Conservation (phyloP, 2,888 invertebrate species). For the Folsomia manolachei region DNA sequence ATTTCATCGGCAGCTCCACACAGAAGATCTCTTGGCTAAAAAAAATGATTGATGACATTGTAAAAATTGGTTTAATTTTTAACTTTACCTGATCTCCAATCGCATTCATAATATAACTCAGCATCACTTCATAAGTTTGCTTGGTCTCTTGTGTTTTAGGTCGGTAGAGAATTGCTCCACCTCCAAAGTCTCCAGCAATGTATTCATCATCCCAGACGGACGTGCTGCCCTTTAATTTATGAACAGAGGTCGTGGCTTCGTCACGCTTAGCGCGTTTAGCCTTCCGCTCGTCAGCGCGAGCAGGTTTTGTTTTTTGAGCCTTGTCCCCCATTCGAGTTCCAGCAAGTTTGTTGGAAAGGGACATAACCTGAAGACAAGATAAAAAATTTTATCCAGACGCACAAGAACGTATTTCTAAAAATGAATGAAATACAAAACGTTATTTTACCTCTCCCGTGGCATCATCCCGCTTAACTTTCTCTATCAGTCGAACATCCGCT, state of each 20-base stretch:
- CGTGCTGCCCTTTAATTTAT: constrained; percentile 39
- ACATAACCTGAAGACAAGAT: no score
- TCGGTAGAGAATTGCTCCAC: constrained; percentile 78
- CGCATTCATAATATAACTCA: constrained; percentile 95
- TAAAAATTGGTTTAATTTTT: background rate
- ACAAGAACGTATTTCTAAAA: no score
- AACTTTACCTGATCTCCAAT: constrained; percentile 73
- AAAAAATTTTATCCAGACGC: no score
- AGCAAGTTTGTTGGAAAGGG: constrained; percentile 83
- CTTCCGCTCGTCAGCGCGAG: constrained; percentile 88
- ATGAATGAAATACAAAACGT: no score
- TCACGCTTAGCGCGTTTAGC: constrained; percentile 86
- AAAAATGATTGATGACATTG: constrained; percentile 3
- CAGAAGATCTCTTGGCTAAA: constrained; percentile 87
- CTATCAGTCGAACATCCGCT: constrained; percentile 97
- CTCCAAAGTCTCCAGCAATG: constrained; percentile 75
- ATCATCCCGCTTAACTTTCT: constrained; percentile 94
- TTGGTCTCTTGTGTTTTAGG: constrained; percentile 97
- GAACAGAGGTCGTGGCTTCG: constrained; percentile 63
- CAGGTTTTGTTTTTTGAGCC: constrained; percentile 86
- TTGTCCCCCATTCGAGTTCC: constrained; percentile 96
- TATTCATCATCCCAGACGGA: constrained; percentile 48
- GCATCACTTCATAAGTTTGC: constrained; percentile 91
- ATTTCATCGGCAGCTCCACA: constrained; percentile 99
- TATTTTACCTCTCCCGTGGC: constrained; percentile 98